Conservation (phyloP, 2,888 invertebrate genomes). For the Tetropium fuscum region DNA sequence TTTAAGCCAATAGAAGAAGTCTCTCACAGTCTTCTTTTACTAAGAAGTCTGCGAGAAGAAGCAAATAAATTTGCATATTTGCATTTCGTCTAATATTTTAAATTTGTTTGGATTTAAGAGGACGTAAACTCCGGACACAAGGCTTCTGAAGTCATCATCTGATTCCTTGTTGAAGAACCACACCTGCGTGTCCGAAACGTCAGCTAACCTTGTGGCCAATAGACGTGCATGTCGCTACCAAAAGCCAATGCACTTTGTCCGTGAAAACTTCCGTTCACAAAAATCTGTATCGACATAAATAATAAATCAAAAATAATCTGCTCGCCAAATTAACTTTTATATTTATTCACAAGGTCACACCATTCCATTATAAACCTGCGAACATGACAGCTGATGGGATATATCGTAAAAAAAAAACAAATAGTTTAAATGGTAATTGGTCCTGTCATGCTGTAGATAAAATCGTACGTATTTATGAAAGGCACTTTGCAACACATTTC, state of each 20-base stretch:
- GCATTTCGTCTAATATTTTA: no score
- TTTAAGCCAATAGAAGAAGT: no score
- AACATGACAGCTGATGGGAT: slow-evolving; percentile 12
- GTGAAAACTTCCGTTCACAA: slow-evolving; percentile 12
- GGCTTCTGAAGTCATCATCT: no score
- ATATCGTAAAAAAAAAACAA: slow-evolving; percentile 3
- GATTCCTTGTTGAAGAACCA: no score
- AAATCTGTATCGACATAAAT: slow-evolving; percentile 10
- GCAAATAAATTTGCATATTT: no score
- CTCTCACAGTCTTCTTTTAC: no score
- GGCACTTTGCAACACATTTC: not conserved
- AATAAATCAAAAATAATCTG: slow-evolving; percentile 13
- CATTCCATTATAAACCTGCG: slow-evolving; percentile 3
- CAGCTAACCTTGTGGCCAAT: slow-evolving; percentile 9
- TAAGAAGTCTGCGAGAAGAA: no score
- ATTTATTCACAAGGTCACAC: slow-evolving; percentile 3
- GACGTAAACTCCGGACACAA: no score
- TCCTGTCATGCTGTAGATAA: not conserved
- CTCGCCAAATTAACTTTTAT: slow-evolving; percentile 16
- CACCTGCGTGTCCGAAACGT: not conserved
- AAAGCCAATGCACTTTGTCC: slow-evolving; percentile 21
- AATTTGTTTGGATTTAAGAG: no score
- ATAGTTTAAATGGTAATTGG: slow-evolving; percentile 2
- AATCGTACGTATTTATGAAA: not conserved
- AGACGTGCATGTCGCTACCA: slow-evolving; percentile 5